A percentile compares a stretch with the other conserved stretches of the same genome.
Conservation (phyloP, 2,797 vertebrate genomes). For the Danio kyathit region DNA sequence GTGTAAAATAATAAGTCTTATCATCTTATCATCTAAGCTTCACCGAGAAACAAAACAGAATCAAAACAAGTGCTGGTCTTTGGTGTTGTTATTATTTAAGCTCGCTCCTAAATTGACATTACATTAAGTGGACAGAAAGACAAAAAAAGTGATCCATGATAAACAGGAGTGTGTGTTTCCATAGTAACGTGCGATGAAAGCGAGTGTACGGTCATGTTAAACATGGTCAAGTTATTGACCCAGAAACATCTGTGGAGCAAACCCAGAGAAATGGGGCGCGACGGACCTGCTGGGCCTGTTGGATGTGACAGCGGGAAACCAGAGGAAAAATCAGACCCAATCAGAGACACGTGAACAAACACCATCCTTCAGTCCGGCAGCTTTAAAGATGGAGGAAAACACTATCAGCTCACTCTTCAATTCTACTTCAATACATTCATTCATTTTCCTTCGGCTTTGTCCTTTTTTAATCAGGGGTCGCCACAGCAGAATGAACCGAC, state of each 20-base stretch:
- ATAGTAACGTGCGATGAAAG: conserved; percentile 21
- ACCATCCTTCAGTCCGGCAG: not conserved
- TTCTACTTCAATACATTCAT: too few relatives aligned
- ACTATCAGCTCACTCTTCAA: too few relatives aligned
- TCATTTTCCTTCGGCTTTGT: too few relatives aligned
- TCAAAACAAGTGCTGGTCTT: not conserved
- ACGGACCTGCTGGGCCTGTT: conserved; percentile 45
- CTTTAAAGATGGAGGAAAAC: too few relatives aligned
- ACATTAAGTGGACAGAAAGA: not conserved
- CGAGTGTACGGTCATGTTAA: conserved; percentile 33
- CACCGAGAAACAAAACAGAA: not conserved
- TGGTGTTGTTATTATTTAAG: not conserved
- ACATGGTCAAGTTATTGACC: conserved; percentile 40
- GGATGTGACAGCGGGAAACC: conserved; percentile 42
- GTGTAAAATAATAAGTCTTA: not conserved
- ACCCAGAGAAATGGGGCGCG: conserved; percentile 38
- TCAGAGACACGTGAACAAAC: not conserved
- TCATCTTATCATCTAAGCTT: not conserved
- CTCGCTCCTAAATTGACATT: not conserved
- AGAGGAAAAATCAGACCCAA: conserved; percentile 39
- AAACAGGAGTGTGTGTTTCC: not conserved
- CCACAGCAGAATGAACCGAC: too few relatives aligned
- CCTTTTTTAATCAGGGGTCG: too few relatives aligned
- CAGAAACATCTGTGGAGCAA: conserved; percentile 38
- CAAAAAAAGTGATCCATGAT: not conserved